phyloP scores from a whole-genome alignment of 2,888 invertebrate genomes.

The Chloroclystis v-ata region DNA sequence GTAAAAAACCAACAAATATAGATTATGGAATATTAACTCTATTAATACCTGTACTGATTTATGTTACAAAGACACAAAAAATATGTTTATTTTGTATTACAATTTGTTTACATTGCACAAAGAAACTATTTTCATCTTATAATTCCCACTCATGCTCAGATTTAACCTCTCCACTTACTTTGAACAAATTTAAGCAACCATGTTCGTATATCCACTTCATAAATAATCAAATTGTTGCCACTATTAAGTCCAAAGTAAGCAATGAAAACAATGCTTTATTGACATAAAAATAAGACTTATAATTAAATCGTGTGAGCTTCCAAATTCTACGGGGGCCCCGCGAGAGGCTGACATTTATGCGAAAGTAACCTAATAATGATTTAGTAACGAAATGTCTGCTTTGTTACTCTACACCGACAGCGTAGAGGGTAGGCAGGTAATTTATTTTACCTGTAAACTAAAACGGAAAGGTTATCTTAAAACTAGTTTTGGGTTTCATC shows the following conservation, averaged over 20 bases:
- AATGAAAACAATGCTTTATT: conserved; percentile 1
- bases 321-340: background rate
- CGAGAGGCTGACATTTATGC: conserved; percentile 8
- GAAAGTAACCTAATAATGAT: conserved; percentile 20
- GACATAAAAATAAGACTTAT: background rate
- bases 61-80: too few species aligned
- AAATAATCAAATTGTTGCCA: conserved; percentile 13
- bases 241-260: background rate
- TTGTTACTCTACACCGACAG: conserved; percentile 13
- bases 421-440: background rate
- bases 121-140: too few species aligned
- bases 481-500: too few species aligned
- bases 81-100: background rate
- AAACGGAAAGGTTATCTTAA: too few species aligned
- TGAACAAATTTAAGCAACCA: conserved; percentile 12
- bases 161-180: conserved; percentile 9
- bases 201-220: conserved; percentile 12
- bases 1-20: too few species aligned
- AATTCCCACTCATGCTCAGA: background rate
- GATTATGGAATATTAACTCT: too few species aligned
- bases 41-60: too few species aligned
- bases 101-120: background rate
- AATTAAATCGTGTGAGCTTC: background rate
- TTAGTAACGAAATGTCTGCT: conserved; percentile 13
- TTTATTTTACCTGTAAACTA: background rate